Base-by-base conservation (phyloP, 1,140 invertebrate genomes). In the Carcinoscorpius rotundicauda region DNA sequence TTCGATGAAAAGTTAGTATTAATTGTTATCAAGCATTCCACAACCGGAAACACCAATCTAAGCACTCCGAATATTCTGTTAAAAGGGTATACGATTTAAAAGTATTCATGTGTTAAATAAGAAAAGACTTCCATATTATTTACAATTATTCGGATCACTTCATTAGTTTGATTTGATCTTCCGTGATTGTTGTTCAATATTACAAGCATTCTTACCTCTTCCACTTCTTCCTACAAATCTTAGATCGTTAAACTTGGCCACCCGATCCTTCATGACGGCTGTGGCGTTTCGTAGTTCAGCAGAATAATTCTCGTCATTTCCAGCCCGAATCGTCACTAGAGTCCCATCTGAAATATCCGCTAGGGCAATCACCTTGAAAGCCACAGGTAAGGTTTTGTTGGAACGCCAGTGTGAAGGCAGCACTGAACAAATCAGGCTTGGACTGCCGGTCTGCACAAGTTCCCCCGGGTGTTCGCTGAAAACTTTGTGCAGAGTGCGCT, bases 151-250 rank as follows among this genome's bases (percentile, higher is more conserved):
- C 29, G 29, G 29, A 29, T 29, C 29, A 29, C 29, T 29, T 29
- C 29, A 29, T 29, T 29, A 29, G 29, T 29, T 29, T 29, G 29
- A 29, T 1, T 29, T 29, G 29, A 29, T 29, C 29, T 29, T 29
- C 29, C 29, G 29, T 29, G 29, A 29, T 29, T 29, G 29, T 2
- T 29, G 29, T 29, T 29, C 29, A 29, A 29, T 29, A 29, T 29
- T 29, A 29, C 29, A 29, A 29, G 29, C 29, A 29, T 29, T 29
- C 87, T 88, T 75, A 96, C 96, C 96, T 85, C 96, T 82, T 10
- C 96, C 96, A 76, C 92, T 96, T 73, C 94, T 83, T n/a, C 96
- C 96, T 68, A 98, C 93, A 78, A 98, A 98, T 76, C 95, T 82
- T 29, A 98, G 80, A 79, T 98, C 95, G 75, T 95, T 97, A 76